A percentile compares a stretch with the other conserved stretches of the same genome.
These are phyloP conservation scores for Glyphotaelius pellucidus DNA, from an alignment of 2,888 invertebrate genomes.

Conservation along the genomic window DNA sequence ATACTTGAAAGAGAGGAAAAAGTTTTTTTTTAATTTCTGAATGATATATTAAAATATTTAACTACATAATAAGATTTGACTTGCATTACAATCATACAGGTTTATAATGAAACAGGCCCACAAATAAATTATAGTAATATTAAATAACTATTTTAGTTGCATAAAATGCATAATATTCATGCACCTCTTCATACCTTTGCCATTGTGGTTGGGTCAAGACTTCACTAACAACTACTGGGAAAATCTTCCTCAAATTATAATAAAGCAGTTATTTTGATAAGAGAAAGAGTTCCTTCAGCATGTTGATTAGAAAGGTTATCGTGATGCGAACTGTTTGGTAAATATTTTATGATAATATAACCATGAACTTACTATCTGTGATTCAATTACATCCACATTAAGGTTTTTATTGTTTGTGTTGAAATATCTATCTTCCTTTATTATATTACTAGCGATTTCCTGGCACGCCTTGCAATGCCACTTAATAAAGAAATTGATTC, in stretches of 20 bases:
- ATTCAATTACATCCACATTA: not conserved
- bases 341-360: not conserved
- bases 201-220: not conserved
- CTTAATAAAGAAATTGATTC: too few species aligned
- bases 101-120: too few species aligned
- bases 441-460: too few species aligned
- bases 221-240: not conserved
- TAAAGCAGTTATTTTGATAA: not conserved
- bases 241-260: not conserved
- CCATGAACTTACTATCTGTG: not conserved
- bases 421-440: not conserved
- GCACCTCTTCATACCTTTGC: slow-evolving; percentile 1
- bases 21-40: too few species aligned
- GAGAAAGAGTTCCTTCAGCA: not conserved
- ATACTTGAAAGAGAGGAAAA: too few species aligned
- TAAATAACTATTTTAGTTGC: not conserved
- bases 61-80: too few species aligned
- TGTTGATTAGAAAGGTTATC: slow-evolving; percentile 19
- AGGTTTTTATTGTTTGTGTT: not conserved
- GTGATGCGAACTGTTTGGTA: not conserved
- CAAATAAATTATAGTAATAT: too few species aligned
- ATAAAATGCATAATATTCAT: not conserved
- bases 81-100: too few species aligned
- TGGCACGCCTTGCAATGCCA: too few species aligned
- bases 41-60: too few species aligned